Evolutionary conservation across 2,113 vertebrate genomes (phyloP).

Genomic region (Myrmecobius fasciatus): DNA sequence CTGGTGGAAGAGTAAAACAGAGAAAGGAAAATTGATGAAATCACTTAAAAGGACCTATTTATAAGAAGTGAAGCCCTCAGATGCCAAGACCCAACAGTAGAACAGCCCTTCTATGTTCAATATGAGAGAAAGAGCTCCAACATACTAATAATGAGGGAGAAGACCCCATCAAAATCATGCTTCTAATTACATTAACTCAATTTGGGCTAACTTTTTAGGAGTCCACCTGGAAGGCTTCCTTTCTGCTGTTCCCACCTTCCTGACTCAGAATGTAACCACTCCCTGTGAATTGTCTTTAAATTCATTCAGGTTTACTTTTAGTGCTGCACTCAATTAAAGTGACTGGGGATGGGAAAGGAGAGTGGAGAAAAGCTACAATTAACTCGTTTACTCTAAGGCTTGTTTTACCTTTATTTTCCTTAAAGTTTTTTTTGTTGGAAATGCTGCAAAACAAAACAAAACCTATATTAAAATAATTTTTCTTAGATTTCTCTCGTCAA

Average conservation of each 20-base stretch:
- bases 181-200: slow-evolving; percentile 24
- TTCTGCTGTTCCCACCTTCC: slow-evolving; percentile 17
- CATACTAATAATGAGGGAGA: neutral
- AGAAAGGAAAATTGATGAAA: slow-evolving; percentile 23
- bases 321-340: slow-evolving; percentile 11
- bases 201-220: neutral
- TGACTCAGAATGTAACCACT: slow-evolving; percentile 16
- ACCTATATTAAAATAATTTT: slow-evolving; percentile 50
- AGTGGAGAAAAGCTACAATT: slow-evolving; percentile 41
- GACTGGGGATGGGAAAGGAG: neutral
- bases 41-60: neutral
- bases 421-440: slow-evolving; percentile 11
- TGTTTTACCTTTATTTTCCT: slow-evolving; percentile 32
- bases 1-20: neutral
- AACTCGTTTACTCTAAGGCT: slow-evolving; percentile 33
- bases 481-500: slow-evolving; percentile 18
- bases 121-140: slow-evolving; percentile 33
- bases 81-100: slow-evolving; percentile 10
- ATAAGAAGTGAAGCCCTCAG: slow-evolving; percentile 38
- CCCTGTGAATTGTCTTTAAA: slow-evolving; percentile 8
- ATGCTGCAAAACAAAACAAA: slow-evolving; percentile 43
- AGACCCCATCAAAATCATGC: slow-evolving; percentile 32
- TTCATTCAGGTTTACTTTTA: slow-evolving; percentile 40
- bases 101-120: slow-evolving; percentile 7
- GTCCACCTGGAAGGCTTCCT: neutral